Conservation (phyloP, 1,140 invertebrate genomes). For the Bactericera cockerelli region DNA sequence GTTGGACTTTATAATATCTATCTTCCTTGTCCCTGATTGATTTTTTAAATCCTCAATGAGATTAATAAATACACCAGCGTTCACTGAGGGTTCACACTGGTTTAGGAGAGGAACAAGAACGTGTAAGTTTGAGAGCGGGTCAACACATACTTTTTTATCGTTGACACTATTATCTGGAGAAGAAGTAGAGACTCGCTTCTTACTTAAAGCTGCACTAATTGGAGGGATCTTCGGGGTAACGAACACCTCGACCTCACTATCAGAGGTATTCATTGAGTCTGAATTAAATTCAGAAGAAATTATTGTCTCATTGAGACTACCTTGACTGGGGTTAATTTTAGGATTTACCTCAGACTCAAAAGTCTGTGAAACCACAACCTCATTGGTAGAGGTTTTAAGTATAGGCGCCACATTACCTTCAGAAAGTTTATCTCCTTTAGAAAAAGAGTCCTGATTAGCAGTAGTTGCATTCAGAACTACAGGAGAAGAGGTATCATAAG, state of each 20-base stretch:
- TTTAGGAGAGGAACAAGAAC: background rate
- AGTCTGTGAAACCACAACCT: background rate
- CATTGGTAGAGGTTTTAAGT: background rate
- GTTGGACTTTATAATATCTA: background rate
- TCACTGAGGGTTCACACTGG: background rate
- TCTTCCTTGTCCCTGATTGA: background rate
- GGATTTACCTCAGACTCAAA: background rate
- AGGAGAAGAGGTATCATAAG: no score
- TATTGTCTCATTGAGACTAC: no score
- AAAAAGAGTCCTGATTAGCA: no score
- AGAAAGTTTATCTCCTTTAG: no score
- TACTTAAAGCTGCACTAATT: background rate
- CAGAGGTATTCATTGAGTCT: background rate
- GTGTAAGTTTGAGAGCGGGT: background rate
- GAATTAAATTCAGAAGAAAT: background rate
- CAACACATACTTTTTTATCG: background rate
- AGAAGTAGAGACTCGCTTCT: background rate
- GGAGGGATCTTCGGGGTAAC: background rate
- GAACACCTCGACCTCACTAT: background rate
- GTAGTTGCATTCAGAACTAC: no score
- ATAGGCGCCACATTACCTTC: background rate
- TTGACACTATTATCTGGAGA: background rate
- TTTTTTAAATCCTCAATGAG: background rate
- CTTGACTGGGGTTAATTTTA: background rate
- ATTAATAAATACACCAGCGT: background rate